Evolutionary conservation across 2,797 vertebrate species (phyloP), one percentile per base, ranked within the genome.

Genomic region (Anguilla anguilla): DNA sequence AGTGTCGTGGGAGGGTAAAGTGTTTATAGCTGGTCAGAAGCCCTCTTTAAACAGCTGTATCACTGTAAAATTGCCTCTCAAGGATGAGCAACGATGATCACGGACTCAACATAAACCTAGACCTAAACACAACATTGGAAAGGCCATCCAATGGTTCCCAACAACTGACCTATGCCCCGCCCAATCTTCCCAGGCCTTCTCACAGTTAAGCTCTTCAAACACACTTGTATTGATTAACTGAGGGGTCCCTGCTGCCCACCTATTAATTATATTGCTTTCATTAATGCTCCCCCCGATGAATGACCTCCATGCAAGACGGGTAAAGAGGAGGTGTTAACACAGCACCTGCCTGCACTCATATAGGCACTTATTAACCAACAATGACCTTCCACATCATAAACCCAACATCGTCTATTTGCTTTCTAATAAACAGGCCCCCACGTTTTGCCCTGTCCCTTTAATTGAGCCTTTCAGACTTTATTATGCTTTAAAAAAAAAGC

Each of bases 301-400:
- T 96, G 95, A 94, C 91, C 93, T 92, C 93, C 92, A 92, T 92
- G 92, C 93, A 94, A 92, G 94, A 92, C 92, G 92, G 93, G 94
- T 95, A 93, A 95, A 96, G 95, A 95, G 94, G 94, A 96, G 95
- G 96, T 96, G 96, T 96, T 97, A 96, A 97, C 96, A 96, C 94
- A 95, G 95, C 95, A 96, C 96, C 96, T 96, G 96, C 94, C 94
- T 95, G 93, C 96, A 96, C 95, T 96, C 96, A 95, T 95, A 94
- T 94, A 93, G 95, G 93, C 95, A 96, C 96, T 96, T 96, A 96
- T 96, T 96, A 96, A 96, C 96, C 95, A 97, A 96, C 96, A 96
- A 96, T 97, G 96, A 96, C 96, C 96, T 96, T 96, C 95, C 93
- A 96, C 94, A 96, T 95, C 96, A 95, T 96, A 96, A 97, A 96